phyloP scores from a whole-genome alignment of 2,797 vertebrate species.

The Pelochelys cantorii region DNA sequence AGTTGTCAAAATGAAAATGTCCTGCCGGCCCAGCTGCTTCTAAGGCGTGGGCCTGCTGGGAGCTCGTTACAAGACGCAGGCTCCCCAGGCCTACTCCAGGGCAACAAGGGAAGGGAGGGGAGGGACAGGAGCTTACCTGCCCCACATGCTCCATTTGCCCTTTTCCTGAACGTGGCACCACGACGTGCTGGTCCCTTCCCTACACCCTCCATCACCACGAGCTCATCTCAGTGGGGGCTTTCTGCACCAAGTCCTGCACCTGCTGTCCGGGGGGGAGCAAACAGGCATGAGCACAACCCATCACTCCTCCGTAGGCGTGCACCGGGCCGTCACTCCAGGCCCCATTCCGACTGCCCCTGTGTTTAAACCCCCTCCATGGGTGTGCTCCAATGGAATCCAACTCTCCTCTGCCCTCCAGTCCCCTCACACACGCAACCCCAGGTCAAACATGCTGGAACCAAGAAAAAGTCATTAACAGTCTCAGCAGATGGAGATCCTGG shows the following conservation, averaged over 20 bases:
- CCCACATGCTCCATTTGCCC: too few relatives aligned
- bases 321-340: not conserved
- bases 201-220: too few relatives aligned
- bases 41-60: accelerated
- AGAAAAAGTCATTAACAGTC: not conserved
- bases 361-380: not conserved
- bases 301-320: not conserved
- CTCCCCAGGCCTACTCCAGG: not conserved
- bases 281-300: too few relatives aligned
- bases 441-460: not conserved
- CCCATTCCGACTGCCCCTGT: not conserved
- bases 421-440: not conserved
- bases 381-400: not conserved
- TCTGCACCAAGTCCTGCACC: not conserved
- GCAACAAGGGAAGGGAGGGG: too few relatives aligned
- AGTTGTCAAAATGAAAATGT: not conserved
- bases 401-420: not conserved
- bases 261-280: too few relatives aligned
- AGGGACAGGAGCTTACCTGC: too few relatives aligned
- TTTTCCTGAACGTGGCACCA: too few relatives aligned
- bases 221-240: not conserved
- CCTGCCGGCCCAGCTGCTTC: not conserved
- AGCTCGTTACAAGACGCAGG: accelerated
- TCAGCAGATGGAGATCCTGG: too few relatives aligned
- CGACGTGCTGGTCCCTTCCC: too few relatives aligned